phyloP scores from a whole-genome alignment of 2,113 vertebrate species.

The Pelodiscus sinensis region DNA sequence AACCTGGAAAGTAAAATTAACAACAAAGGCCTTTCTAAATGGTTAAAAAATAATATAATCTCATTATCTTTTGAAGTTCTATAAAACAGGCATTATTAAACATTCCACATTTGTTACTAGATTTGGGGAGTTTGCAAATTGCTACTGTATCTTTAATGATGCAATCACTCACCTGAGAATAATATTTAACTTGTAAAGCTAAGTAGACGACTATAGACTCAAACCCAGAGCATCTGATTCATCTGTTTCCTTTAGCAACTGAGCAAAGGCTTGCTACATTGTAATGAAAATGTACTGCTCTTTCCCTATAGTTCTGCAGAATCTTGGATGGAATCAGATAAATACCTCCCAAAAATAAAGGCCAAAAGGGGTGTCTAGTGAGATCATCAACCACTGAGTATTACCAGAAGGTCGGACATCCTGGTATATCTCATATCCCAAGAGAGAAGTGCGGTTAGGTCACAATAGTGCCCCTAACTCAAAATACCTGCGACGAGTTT shows the following conservation, averaged over 20 bases:
- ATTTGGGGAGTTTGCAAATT: constrained; percentile 41
- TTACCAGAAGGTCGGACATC: neutral
- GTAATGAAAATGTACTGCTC: neutral
- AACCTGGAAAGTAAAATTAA: constrained; percentile 55
- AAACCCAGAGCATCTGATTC: neutral
- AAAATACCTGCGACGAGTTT: neutral
- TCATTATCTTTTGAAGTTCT: constrained; percentile 42
- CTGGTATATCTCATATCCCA: neutral
- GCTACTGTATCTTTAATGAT: constrained; percentile 8
- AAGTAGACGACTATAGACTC: constrained; percentile 31
- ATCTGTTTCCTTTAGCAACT: constrained; percentile 47
- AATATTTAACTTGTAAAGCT: constrained; percentile 41
- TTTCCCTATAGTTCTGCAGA: neutral
- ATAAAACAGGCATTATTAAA: constrained; percentile 63
- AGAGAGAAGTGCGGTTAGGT: neutral
- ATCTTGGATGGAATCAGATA: neutral
- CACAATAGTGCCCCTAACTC: neutral
- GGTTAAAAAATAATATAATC: neutral
- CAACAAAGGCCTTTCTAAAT: constrained; percentile 29
- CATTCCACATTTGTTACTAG: constrained; percentile 26
- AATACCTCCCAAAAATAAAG: neutral
- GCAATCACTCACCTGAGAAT: constrained; percentile 18
- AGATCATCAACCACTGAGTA: neutral
- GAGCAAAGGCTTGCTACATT: constrained; percentile 10
- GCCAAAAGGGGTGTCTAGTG: neutral